A percentile compares a stretch with the other conserved stretches of the same genome.
phyloP scores from a whole-genome alignment of 2,113 vertebrate genomes.

The Ceyx margarethae region DNA sequence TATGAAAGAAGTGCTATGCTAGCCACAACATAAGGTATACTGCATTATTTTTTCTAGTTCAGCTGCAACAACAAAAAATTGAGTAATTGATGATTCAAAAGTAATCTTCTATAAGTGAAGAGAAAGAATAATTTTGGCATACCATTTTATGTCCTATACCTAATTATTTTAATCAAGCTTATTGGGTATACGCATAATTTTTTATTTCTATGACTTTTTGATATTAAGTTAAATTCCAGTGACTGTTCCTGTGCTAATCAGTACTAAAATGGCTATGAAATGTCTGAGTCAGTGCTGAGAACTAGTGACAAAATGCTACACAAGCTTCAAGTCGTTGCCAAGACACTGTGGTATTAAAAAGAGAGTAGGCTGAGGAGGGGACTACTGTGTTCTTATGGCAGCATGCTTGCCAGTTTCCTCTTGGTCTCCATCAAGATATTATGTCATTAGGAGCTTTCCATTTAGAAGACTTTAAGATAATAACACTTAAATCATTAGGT shows the following conservation, averaged over 20 bases:
- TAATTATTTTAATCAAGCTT: neutral
- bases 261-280: neutral
- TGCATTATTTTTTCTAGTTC: neutral
- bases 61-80: neutral
- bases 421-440: neutral
- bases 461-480: neutral
- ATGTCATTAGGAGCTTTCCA: neutral
- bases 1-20: neutral
- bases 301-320: neutral
- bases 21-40: neutral
- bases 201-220: neutral
- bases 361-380: neutral
- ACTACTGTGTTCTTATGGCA: neutral
- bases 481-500: neutral
- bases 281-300: neutral
- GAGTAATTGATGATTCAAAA: neutral
- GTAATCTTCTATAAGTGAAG: neutral
- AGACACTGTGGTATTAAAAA: neutral
- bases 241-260: neutral
- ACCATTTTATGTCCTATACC: neutral
- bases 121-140: neutral
- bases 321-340: neutral
- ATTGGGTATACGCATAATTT: neutral
- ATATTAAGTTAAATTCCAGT: neutral
- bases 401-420: neutral